These are phyloP conservation scores for Eupsittula cactorum DNA, from an alignment of 2,113 vertebrate species.

Conservation along the genomic window DNA sequence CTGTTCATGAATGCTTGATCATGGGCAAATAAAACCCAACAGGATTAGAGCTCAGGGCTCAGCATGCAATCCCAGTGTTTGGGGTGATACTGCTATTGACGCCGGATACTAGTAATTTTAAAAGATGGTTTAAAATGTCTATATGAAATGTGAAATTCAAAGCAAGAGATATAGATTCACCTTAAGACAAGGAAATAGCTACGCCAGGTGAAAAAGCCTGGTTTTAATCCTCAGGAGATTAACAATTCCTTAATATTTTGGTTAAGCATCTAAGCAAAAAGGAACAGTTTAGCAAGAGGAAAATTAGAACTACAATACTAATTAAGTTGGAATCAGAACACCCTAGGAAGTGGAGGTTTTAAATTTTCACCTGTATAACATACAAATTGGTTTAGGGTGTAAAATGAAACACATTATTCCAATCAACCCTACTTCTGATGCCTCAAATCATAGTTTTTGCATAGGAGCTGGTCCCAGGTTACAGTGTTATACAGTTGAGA, in stretches of 20 bases:
- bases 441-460: background rate
- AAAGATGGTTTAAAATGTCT: background rate
- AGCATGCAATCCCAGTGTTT: background rate
- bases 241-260: background rate
- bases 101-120: background rate
- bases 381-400: background rate
- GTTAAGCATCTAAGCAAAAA: background rate
- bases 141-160: background rate
- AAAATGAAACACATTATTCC: background rate
- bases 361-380: background rate
- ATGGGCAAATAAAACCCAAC: background rate
- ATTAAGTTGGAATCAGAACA: background rate
- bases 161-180: background rate
- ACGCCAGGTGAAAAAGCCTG: background rate
- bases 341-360: background rate
- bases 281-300: background rate
- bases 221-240: background rate
- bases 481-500: background rate
- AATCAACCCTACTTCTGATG: background rate
- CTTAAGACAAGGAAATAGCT: background rate
- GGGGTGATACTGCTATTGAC: background rate
- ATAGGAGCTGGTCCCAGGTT: background rate
- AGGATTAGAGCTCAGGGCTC: background rate
- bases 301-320: background rate
- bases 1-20: background rate